Evolutionary conservation across 2,113 vertebrate species (phyloP).

Genomic region (Trichomycterus rosablanca): DNA sequence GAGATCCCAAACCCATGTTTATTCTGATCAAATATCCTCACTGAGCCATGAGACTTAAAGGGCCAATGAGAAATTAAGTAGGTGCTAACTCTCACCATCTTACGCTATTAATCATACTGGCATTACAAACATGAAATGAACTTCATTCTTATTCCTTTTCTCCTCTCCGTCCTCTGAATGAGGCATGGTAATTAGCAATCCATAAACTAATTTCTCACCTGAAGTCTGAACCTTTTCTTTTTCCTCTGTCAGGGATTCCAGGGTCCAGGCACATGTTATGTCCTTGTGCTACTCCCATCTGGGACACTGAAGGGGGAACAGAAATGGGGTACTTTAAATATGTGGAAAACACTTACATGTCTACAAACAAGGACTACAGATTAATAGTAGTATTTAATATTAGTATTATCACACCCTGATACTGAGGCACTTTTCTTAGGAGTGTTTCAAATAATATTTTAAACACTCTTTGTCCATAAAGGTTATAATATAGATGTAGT

Average conservation of each 20-base stretch:
- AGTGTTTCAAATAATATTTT: too few species aligned
- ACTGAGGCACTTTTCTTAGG: too few species aligned
- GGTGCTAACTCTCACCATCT: slow-evolving; percentile 26
- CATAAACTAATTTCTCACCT: slow-evolving; percentile 71
- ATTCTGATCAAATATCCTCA: slow-evolving; percentile 38
- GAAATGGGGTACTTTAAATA: background rate
- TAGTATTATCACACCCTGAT: too few species aligned
- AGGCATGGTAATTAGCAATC: slow-evolving; percentile 32
- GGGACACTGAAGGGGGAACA: slow-evolving; percentile 80
- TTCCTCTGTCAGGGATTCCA: slow-evolving; percentile 93
- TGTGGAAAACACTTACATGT: too few species aligned
- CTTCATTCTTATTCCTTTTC: slow-evolving; percentile 22
- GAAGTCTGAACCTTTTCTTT: slow-evolving; percentile 97
- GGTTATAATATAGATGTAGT: too few species aligned
- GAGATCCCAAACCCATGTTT: slow-evolving; percentile 40
- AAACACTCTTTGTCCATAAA: too few species aligned
- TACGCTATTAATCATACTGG: slow-evolving; percentile 22
- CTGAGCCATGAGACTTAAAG: slow-evolving; percentile 37
- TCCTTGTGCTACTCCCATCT: slow-evolving; percentile 97
- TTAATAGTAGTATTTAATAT: too few species aligned
- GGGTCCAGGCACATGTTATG: slow-evolving; percentile 99
- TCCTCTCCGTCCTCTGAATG: slow-evolving; percentile 13
- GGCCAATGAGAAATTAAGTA: slow-evolving; percentile 40
- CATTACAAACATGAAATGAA: slow-evolving; percentile 30
- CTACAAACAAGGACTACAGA: too few species aligned